Conservation (phyloP, 64 coral and sea anemone species). For the Pocillopora damicornis region DNA sequence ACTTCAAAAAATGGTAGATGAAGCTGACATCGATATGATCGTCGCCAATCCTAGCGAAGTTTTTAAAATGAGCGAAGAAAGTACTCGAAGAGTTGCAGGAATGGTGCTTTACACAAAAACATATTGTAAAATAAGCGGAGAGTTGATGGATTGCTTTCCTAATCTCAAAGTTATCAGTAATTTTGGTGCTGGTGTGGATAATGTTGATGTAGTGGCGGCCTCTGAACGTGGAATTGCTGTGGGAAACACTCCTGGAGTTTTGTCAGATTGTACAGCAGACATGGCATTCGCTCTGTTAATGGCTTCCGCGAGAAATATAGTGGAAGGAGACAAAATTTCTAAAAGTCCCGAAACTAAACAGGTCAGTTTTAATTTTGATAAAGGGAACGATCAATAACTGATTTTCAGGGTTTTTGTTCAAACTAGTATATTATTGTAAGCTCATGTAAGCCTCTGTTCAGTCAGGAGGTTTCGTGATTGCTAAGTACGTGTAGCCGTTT, state of each 20-base stretch:
- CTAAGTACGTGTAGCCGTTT: no score
- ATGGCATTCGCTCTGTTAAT: conserved; percentile 39
- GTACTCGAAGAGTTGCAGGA: neutral
- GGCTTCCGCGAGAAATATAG: conserved; percentile 52
- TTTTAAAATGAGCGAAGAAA: neutral
- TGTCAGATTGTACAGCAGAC: conserved; percentile 24
- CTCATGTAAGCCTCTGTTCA: no score
- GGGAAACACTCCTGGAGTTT: conserved; percentile 19
- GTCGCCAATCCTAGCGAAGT: neutral
- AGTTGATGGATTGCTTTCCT: conserved; percentile 39
- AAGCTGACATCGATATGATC: neutral
- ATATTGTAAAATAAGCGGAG: neutral
- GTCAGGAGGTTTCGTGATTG: no score
- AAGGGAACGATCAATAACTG: neutral
- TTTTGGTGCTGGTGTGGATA: conserved; percentile 22
- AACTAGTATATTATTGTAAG: no score
- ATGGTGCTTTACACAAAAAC: neutral
- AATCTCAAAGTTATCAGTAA: conserved; percentile 42
- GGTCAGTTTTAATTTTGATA: neutral
- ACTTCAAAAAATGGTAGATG: neutral
- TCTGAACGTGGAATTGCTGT: conserved; percentile 37
- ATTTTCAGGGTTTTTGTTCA: neutral
- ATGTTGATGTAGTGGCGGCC: conserved; percentile 33
- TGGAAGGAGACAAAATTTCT: conserved; percentile 16
- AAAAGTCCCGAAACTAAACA: conserved; percentile 14